Conservation (phyloP, 2,113 vertebrate genomes). For the Corythornis cristatus region DNA sequence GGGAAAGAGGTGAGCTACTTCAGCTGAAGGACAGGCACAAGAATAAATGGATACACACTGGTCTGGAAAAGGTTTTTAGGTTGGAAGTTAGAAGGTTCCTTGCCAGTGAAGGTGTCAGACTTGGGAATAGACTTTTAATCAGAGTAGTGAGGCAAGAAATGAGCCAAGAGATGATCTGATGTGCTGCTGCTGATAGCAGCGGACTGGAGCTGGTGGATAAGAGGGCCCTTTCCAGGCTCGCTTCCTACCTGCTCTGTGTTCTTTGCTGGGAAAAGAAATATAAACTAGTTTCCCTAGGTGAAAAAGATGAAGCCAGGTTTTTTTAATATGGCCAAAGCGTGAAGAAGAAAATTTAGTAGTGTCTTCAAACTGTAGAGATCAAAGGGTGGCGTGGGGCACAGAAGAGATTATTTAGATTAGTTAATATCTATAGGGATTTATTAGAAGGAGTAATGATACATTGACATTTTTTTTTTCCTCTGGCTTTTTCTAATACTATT, state of each 20-base stretch:
- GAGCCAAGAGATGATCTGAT: background rate
- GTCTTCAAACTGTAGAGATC: background rate
- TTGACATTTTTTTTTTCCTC: background rate
- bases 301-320: background rate
- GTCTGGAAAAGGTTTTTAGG: background rate
- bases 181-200: background rate
- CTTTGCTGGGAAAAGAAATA: background rate
- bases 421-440: background rate
- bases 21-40: background rate
- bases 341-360: background rate
- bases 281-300: background rate
- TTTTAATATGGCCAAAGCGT: background rate
- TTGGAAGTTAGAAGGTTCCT: background rate
- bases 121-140: background rate
- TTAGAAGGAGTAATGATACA: background rate
- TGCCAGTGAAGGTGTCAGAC: background rate
- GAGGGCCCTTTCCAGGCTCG: background rate
- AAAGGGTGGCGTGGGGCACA: background rate
- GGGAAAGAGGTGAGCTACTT: background rate
- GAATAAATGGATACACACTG: background rate
- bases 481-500: background rate
- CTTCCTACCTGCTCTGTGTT: background rate
- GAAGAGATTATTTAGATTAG: background rate
- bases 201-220: background rate
- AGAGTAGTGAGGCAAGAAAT: background rate